Evolutionary conservation across 2,888 invertebrate species (phyloP), one percentile per base, ranked within the genome.

Genomic region (Electrophaes corylata): DNA sequence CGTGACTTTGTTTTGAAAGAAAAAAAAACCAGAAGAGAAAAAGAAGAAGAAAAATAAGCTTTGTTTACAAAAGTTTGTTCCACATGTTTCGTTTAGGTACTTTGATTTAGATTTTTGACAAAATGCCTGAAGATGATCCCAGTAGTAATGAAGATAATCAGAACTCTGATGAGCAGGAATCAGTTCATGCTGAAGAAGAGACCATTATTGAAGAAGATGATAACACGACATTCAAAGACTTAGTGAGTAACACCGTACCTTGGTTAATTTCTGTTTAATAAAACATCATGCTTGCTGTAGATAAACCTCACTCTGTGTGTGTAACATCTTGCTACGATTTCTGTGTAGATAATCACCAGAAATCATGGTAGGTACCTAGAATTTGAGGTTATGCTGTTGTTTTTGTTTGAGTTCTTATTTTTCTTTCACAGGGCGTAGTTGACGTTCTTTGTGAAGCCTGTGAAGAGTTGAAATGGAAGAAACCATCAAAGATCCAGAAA

Each of bases 371-470:
- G 16, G 8, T 12, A 41, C 40, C n/a, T 41, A 6, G 11, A 4
- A 23, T 45, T 72, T 69, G 64, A 80, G 81, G 81, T 80, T 76
- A 75, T 69, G 57, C 66, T 58, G 4, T 14, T 63, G 41, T 60
- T 63, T 50, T 56, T 31, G 16, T 39, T 19, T 6, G 8, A 39
- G 1, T 4, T 44, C 3, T 4, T 26, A 12, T 23, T 8, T 39
- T 20, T 12, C 5, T 18, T 48, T 51, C 47, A 39, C 75, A 98
- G 98, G 99, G 99, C 20, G 91, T 99, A 11, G 95, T 96, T 5
- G 99, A 98, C 69, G 95, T 95, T 0, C 85, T 99, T 33, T 97
- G 97, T 75, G 96, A 97, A 86, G 97, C 99, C 0, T 99, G 99
- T 81, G 94, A 94, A 68, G 95, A 96, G 66, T 88, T 99, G 63